Evolutionary conservation across 2,113 vertebrate genomes (phyloP).

Genomic region (Pseudopodoces humilis): DNA sequence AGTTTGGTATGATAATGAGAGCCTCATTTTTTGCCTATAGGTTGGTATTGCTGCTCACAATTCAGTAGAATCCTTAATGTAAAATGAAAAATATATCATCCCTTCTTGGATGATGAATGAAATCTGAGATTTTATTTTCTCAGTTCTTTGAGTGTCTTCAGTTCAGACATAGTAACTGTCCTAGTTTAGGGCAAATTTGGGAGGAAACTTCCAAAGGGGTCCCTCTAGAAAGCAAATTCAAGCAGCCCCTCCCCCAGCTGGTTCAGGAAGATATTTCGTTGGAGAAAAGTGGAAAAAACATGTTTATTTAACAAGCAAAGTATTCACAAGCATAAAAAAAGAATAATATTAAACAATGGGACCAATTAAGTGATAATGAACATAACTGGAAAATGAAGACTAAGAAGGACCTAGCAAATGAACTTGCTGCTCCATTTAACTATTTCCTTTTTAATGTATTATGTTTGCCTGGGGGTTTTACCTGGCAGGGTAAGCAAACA

Average conservation of each 20-base stretch:
- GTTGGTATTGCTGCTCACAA: background rate
- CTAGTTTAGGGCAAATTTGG: background rate
- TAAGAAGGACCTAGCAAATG: slow-evolving; percentile 10
- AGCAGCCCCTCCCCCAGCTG: background rate
- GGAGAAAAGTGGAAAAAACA: background rate
- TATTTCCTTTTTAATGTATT: background rate
- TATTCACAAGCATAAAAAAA: background rate
- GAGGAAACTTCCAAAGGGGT: background rate
- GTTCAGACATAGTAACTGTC: background rate
- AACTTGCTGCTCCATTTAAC: slow-evolving; percentile 35
- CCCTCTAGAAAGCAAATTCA: background rate
- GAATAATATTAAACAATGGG: background rate
- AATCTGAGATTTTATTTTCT: slow-evolving; percentile 16
- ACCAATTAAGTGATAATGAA: background rate
- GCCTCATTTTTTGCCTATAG: background rate
- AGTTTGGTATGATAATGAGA: background rate
- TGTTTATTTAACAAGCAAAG: background rate
- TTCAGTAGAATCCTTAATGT: background rate
- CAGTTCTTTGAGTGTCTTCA: background rate
- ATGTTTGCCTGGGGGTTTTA: background rate
- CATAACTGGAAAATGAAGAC: background rate
- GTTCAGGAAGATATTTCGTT: background rate
- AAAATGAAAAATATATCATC: background rate
- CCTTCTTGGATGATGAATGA: background rate
- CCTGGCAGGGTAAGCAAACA: background rate